Conservation (phyloP, 2,113 vertebrate species). For the Agelaius phoeniceus region DNA sequence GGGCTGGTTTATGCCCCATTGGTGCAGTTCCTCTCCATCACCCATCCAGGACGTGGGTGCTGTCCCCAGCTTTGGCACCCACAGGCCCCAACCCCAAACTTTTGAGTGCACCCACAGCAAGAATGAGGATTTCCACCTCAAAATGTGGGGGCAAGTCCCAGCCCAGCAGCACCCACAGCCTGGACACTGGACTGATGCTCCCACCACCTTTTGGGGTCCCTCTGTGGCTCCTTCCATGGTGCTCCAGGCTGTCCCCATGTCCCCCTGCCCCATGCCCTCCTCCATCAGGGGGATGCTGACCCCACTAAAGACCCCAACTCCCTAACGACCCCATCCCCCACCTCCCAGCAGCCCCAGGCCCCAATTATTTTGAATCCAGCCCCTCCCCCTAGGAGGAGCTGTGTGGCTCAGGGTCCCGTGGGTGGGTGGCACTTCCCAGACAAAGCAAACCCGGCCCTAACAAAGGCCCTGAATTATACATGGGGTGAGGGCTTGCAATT, state of each 20-base stretch:
- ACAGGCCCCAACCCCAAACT: not conserved
- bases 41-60: not conserved
- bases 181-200: not conserved
- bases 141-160: not conserved
- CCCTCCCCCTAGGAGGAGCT: not conserved
- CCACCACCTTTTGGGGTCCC: not conserved
- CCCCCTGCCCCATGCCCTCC: not conserved
- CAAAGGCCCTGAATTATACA: conserved; percentile 6
- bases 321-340: rapidly evolving
- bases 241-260: not conserved
- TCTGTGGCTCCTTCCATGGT: no score
- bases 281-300: rapidly evolving
- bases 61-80: not conserved
- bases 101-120: not conserved
- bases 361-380: not conserved
- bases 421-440: not conserved
- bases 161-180: not conserved
- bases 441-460: not conserved
- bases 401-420: not conserved
- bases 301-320: not conserved
- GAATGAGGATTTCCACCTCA: not conserved
- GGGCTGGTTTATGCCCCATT: rapidly evolving
- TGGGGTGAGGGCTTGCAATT: not conserved
- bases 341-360: not conserved
- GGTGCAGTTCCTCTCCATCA: not conserved